Evolutionary conservation across 2,113 vertebrate species (phyloP).

Genomic region (Emydocephalus ijimae): DNA sequence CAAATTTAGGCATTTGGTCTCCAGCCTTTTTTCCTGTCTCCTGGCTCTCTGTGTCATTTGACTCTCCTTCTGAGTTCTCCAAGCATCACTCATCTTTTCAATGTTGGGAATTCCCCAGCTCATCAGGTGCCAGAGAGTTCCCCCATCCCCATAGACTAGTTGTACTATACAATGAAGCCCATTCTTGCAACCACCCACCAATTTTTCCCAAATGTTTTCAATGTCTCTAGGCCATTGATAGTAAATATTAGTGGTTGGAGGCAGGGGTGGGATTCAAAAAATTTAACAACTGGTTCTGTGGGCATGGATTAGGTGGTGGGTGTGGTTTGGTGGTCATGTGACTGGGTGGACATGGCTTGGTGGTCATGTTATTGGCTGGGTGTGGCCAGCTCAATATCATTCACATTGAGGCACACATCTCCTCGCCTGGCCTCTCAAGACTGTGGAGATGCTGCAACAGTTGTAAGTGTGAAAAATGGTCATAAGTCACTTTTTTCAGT

Average conservation of each 20-base stretch:
- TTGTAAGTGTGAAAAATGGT: no score
- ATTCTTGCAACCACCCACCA: neutral
- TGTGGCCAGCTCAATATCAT: no score
- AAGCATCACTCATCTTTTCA: neutral
- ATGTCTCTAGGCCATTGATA: neutral
- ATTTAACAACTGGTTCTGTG: no score
- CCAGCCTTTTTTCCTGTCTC: neutral
- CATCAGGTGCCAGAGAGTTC: neutral
- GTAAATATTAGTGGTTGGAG: neutral
- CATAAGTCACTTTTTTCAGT: no score
- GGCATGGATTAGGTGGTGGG: no score
- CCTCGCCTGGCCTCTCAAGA: no score
- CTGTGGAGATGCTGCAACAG: no score
- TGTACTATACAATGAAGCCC: neutral
- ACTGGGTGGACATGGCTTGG: no score
- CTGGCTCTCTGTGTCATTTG: neutral
- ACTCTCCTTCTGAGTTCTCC: neutral
- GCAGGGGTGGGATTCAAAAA: no score
- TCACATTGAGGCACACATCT: no score
- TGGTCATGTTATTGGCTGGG: no score
- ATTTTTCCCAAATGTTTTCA: neutral
- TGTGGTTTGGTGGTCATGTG: no score
- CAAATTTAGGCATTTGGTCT: neutral
- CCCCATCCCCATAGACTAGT: neutral
- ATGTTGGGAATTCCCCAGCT: neutral